Evolutionary conservation across 2,797 vertebrate species (phyloP), one percentile per base, ranked within the genome.

Genomic region (Chelmon rostratus): DNA sequence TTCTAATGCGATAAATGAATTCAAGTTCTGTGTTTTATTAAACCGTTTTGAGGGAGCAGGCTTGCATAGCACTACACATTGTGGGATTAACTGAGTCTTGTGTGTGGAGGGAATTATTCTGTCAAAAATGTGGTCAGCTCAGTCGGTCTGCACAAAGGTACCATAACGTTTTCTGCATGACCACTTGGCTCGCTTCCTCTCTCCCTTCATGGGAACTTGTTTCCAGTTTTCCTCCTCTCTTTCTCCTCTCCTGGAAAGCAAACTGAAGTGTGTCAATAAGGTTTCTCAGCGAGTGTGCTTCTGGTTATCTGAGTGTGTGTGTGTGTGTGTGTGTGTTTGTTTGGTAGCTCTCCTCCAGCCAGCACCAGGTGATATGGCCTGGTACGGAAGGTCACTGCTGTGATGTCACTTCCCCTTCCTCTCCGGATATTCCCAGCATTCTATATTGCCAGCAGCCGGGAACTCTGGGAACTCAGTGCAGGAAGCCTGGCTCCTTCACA

Each of bases 361-460:
- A 84, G 83, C 85, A 88, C 92, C 95, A 96, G 95, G 95, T 95
- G 94, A 96, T 93, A 84, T 91, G 89, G 89, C 91, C 92, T 87
- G 83, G 89, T 86, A 88, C 92, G 94, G 94, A 95, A 95, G 95
- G 94, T 95, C 95, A 95, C 47, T 44, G 64, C 85, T 82, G 94
- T 95, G 94, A 93, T 94, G 93, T 94, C 94, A 95, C 94, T 95
- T 95, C 95, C 94, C 87, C 84, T 96, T 95, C 95, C 95, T 94
- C 83, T 94, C 93, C 95, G 95, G 95, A 95, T 96, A 93, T 95
- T 96, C 95, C 94, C 95, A 95, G 95, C 92, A 95, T 96, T 95
- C 93, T 95, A 82, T 92, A 82, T 92, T 89, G 91, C 91, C 93
- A 93, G 91, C 87, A 91, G 88, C 87, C 81, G 89, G 92, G 94